A percentile compares a stretch with the other conserved stretches of the same genome.
These are phyloP conservation scores for Muscicapa comitata DNA, from an alignment of 2,797 vertebrate species.

Conservation along the genomic window DNA sequence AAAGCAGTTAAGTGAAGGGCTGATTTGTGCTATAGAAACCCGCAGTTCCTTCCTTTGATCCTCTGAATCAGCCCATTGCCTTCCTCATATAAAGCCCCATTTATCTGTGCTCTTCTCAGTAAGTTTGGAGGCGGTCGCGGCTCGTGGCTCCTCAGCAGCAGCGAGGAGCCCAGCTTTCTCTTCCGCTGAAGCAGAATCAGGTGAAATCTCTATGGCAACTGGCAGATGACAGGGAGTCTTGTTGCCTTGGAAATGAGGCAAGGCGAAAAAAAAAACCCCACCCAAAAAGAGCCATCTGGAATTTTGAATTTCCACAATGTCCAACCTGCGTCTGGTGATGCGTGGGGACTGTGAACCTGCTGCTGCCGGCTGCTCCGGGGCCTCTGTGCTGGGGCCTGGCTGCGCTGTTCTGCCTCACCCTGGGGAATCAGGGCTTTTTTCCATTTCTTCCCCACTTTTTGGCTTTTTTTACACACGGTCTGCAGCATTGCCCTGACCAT, in stretches of 20 bases:
- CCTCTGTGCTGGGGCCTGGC: background rate
- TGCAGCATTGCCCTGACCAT: rapidly evolving
- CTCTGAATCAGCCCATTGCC: slow-evolving; percentile 56
- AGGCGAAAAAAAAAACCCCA: slow-evolving; percentile 37
- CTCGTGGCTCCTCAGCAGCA: slow-evolving; percentile 13
- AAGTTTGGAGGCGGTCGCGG: background rate
- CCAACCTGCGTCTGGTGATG: background rate
- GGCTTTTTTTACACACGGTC: background rate
- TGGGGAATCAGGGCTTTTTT: background rate
- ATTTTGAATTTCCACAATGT: slow-evolving; percentile 26
- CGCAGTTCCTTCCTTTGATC: slow-evolving; percentile 38
- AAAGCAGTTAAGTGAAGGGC: slow-evolving; percentile 52
- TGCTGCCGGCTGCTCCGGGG: background rate
- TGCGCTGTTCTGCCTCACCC: background rate
- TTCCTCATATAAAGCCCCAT: slow-evolving; percentile 28
- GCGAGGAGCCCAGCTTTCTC: slow-evolving; percentile 16
- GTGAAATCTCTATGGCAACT: slow-evolving; percentile 77
- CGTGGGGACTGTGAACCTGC: background rate
- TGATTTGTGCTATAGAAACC: slow-evolving; percentile 40
- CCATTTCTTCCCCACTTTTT: background rate
- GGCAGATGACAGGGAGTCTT: slow-evolving; percentile 69
- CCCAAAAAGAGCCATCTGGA: slow-evolving; percentile 56
- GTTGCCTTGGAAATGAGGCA: slow-evolving; percentile 74
- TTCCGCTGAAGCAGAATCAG: slow-evolving; percentile 66
- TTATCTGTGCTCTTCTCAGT: slow-evolving; percentile 14